Conservation (phyloP, 2,113 vertebrate genomes). For the Calcarius ornatus region DNA sequence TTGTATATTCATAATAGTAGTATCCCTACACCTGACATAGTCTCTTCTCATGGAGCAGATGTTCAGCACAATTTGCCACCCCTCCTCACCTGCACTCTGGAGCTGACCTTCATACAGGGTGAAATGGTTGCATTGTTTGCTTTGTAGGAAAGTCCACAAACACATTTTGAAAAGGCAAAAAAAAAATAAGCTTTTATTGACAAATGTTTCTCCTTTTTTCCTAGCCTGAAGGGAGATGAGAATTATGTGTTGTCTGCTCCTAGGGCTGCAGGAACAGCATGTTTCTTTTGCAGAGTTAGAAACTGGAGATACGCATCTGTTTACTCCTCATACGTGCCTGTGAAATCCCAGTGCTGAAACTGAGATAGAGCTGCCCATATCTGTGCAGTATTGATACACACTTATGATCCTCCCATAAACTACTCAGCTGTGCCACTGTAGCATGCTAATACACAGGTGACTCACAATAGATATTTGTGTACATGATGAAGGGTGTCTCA, state of each 20-base stretch:
- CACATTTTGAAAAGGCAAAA: neutral
- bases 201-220: neutral
- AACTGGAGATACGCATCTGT: neutral
- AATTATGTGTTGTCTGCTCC: neutral
- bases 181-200: neutral
- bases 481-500: constrained; percentile 2
- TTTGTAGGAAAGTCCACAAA: neutral
- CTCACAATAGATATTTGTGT: neutral
- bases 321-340: neutral
- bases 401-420: neutral
- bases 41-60: neutral
- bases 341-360: neutral
- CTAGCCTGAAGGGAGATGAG: neutral
- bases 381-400: neutral
- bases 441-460: neutral
- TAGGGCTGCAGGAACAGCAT: neutral
- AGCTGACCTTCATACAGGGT: neutral
- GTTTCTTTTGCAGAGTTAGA: neutral
- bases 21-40: rapidly evolving
- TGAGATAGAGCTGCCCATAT: neutral
- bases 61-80: neutral
- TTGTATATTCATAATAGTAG: neutral
- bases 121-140: neutral
- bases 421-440: neutral
- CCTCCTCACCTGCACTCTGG: neutral